Evolutionary conservation across 2,113 vertebrate species (phyloP), one percentile per base, ranked within the genome.

Genomic region (Spilogale gracilis): DNA sequence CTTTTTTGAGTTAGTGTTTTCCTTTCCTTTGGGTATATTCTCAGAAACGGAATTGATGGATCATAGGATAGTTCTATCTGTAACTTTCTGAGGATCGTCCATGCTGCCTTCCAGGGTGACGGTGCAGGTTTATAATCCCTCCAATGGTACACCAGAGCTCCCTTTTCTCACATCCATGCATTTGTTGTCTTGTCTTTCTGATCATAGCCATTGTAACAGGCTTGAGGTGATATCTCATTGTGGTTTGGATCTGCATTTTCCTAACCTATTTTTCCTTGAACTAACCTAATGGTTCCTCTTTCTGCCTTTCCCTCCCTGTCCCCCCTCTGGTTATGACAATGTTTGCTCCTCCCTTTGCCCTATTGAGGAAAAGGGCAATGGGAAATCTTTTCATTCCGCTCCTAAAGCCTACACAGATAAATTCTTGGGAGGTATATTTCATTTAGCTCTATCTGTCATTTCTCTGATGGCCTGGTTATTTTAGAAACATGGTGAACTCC

Each of bases 391-490:
- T 83, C 69, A 63, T 95, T 83, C 80, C 79, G 71, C 96, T 86
- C 78, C 58, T 74, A 11, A 92, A 65, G 90, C 52, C 92, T 83
- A 54, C 93, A 89, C 32, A 91, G 71, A 58, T 54, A 52, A 9
- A 45, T 90, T 89, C 67, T 83, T 79, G 50, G 73, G 80, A 94
- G 60, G 56, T 17, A 25, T 25, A 61, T 92, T 93, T 45, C 17
- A 12, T 67, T 95, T 56, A 89, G 83, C 79, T 90, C 45, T 58
- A 21, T 80, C 89, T 97, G 93, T 73, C 84, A 78, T 76, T 95
- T 91, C 90, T 95, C 82, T 23, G 76, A 63, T 81, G 79, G 56
- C 79, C 74, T 94, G 86, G 43, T 80, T 92, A 45, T 96, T 97
- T 92, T 81, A 90, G 88, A 96, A 95, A 96, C 9, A 7, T 80